phyloP scores from a whole-genome alignment of 1,140 invertebrate species.

The Elymnias hypermnestra region DNA sequence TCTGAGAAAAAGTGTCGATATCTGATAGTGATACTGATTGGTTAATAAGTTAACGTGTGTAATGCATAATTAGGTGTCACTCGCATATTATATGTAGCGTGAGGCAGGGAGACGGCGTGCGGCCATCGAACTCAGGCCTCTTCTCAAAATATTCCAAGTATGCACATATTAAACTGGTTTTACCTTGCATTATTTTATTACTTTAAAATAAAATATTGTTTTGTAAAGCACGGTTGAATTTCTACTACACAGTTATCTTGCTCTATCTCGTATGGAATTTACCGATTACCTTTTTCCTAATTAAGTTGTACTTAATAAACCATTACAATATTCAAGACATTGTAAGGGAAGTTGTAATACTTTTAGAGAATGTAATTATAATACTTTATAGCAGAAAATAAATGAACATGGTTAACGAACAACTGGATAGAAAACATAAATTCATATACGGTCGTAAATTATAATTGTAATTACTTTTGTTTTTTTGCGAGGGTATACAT shows the following conservation, averaged over 20 bases:
- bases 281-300: no score
- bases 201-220: constrained; percentile 52
- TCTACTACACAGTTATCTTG: background rate
- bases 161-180: constrained; percentile 73
- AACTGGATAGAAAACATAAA: no score
- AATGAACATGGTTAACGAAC: no score
- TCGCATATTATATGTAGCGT: constrained; percentile 33
- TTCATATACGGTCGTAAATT: no score
- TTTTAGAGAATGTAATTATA: no score
- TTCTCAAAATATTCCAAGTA: constrained; percentile 69
- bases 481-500: no score
- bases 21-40: constrained; percentile 16
- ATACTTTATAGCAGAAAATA: no score
- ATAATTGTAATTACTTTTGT: no score
- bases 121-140: constrained; percentile 63
- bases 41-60: constrained; percentile 23
- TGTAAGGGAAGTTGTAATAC: constrained; percentile 26
- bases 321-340: constrained; percentile 22
- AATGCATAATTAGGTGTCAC: constrained; percentile 40
- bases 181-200: constrained; percentile 61
- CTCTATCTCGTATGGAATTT: background rate
- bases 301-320: no score
- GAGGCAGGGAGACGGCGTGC: constrained; percentile 23
- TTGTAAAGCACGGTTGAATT: constrained; percentile 6
- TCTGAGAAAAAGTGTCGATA: constrained; percentile 15